Conservation (phyloP, 2,888 invertebrate species). For the Drosophila mulleri region DNA sequence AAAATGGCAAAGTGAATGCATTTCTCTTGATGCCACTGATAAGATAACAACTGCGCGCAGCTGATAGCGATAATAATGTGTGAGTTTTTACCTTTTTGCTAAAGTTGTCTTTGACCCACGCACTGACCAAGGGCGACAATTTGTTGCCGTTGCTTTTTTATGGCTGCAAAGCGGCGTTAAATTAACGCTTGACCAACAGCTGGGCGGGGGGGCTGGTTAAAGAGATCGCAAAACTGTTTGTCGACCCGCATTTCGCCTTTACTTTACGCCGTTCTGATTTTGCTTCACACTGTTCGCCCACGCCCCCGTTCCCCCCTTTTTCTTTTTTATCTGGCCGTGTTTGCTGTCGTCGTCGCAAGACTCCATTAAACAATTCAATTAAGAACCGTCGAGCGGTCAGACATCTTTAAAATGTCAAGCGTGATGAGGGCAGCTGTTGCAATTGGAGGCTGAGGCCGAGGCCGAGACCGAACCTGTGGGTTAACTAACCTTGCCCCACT, state of each 20-base stretch:
- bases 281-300: constrained; percentile 20
- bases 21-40: constrained; percentile 28
- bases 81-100: constrained; percentile 50
- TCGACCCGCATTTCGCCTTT: constrained; percentile 70
- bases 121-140: constrained; percentile 67
- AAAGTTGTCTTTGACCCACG: constrained; percentile 10
- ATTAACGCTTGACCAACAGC: constrained; percentile 55
- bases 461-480: not conserved
- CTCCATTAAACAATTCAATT: constrained; percentile 82
- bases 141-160: constrained; percentile 63
- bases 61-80: constrained; percentile 64
- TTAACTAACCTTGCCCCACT: constrained; percentile 18
- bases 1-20: constrained; percentile 70
- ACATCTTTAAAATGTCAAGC: constrained; percentile 72
- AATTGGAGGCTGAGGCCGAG: not conserved
- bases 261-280: constrained; percentile 78
- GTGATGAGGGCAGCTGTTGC: constrained; percentile 23
- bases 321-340: constrained; percentile 1
- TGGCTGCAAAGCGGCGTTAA: constrained; percentile 75
- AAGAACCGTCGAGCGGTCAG: constrained; percentile 37
- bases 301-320: not conserved
- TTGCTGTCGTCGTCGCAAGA: constrained; percentile 57
- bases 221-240: constrained; percentile 29
- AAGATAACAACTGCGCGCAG: constrained; percentile 53
- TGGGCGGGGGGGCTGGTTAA: not conserved